Percentiles rank a stretch among this genome's conserved stretches.
Evolutionary conservation across 2,888 invertebrate genomes (phyloP).

Genomic region (Sceliomorpha sp.): DNA sequence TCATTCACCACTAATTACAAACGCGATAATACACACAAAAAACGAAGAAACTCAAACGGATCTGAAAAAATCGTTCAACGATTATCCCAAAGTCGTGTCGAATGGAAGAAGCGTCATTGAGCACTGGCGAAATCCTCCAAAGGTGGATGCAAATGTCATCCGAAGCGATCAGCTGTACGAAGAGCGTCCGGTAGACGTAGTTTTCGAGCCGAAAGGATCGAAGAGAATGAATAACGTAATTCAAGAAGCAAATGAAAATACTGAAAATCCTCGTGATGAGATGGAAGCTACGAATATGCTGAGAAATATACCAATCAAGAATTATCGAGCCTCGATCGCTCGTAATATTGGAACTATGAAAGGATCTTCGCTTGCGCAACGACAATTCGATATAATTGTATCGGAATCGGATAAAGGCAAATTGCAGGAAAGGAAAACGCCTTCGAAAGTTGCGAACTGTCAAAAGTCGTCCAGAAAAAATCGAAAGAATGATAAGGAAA

Average conservation of each 20-base stretch:
- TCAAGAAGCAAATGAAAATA: slow-evolving; percentile 5
- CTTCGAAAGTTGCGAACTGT: slow-evolving; percentile 8
- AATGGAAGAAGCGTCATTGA: slow-evolving; percentile 67
- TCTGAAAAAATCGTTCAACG: slow-evolving; percentile 24
- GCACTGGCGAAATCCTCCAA: slow-evolving; percentile 67
- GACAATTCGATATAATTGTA: slow-evolving; percentile 62
- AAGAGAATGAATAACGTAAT: slow-evolving; percentile 6
- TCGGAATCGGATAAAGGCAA: slow-evolving; percentile 57
- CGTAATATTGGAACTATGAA: slow-evolving; percentile 67
- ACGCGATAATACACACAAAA: slow-evolving; percentile 33
- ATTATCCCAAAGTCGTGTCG: slow-evolving; percentile 34
- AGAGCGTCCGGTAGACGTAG: slow-evolving; percentile 71
- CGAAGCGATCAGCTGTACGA: slow-evolving; percentile 67
- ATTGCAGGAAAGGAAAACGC: background rate
- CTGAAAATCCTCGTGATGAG: slow-evolving; percentile 19
- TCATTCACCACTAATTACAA: slow-evolving; percentile 47
- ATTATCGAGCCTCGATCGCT: slow-evolving; percentile 68
- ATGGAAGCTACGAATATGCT: slow-evolving; percentile 18
- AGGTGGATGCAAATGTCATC: slow-evolving; percentile 48
- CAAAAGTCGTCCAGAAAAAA: slow-evolving; percentile 19
- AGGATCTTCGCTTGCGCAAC: slow-evolving; percentile 58
- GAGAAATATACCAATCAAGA: slow-evolving; percentile 69
- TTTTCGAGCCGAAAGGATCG: slow-evolving; percentile 38
- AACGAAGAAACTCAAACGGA: slow-evolving; percentile 39
- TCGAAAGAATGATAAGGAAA: slow-evolving; percentile 13